A percentile compares a stretch with the other conserved stretches of the same genome.
These are phyloP conservation scores for Plagiodera versicolora DNA, from an alignment of 2,888 invertebrate genomes.

Conservation along the genomic window DNA sequence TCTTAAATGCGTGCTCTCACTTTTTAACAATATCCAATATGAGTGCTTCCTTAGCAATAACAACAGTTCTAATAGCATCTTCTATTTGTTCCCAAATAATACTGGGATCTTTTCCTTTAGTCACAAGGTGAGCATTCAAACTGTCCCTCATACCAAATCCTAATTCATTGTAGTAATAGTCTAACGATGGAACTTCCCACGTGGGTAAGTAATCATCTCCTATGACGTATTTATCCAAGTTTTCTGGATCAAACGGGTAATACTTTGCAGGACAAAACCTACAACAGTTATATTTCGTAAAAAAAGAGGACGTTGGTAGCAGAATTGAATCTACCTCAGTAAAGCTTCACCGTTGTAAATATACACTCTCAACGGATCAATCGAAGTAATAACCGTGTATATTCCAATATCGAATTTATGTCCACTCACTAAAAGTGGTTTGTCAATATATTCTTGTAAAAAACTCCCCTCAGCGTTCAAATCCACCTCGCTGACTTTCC, in stretches of 20 bases:
- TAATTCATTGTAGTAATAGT: constrained; percentile 68
- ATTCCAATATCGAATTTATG: constrained; percentile 97
- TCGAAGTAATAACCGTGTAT: constrained; percentile 87
- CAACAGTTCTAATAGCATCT: constrained; percentile 72
- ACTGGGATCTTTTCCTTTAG: constrained; percentile 69
- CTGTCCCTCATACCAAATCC: constrained; percentile 85
- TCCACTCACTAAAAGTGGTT: constrained; percentile 87
- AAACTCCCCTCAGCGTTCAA: constrained; percentile 73
- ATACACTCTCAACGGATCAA: constrained; percentile 87
- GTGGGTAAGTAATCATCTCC: constrained; percentile 92
- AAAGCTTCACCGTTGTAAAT: constrained; percentile 82
- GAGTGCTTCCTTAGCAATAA: constrained; percentile 70
- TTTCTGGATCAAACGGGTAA: constrained; percentile 81
- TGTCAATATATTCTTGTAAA: constrained; percentile 87
- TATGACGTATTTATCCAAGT: constrained; percentile 88
- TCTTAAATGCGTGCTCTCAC: constrained; percentile 33
- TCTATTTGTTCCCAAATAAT: constrained; percentile 81
- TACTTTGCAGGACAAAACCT: constrained; percentile 89
- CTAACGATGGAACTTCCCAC: constrained; percentile 85
- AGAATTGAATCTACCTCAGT: constrained; percentile 67
- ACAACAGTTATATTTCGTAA: constrained; percentile 35
- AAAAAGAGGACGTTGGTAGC: too few relatives aligned
- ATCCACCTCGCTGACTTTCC: constrained; percentile 72
- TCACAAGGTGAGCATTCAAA: constrained; percentile 74
- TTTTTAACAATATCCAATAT: constrained; percentile 63